Evolutionary conservation across 2,888 invertebrate species (phyloP).

Genomic region (Cylindroiulus punctatus): DNA sequence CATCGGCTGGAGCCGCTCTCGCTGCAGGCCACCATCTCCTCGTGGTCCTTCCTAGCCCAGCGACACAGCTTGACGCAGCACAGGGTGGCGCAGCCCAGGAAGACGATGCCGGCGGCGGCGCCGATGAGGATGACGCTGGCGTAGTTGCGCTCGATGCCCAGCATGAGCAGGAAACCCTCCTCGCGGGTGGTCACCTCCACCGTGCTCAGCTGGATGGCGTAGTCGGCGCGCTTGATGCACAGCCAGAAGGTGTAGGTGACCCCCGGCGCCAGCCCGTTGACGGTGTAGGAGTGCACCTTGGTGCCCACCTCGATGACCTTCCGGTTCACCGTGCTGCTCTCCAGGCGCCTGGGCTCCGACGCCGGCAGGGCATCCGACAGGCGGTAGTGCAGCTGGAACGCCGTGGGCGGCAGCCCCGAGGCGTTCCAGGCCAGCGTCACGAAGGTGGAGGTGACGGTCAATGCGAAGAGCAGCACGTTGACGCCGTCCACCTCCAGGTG

Average conservation of each 20-base stretch:
- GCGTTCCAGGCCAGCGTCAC: conserved; percentile 65
- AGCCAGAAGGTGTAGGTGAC: conserved; percentile 66
- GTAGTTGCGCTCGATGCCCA: conserved; percentile 61
- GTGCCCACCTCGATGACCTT: conserved; percentile 58
- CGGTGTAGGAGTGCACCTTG: conserved; percentile 64
- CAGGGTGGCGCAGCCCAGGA: conserved; percentile 59
- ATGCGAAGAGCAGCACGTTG: conserved; percentile 61
- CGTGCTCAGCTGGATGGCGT: conserved; percentile 63
- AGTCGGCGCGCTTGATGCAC: conserved; percentile 63
- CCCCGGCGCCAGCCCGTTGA: conserved; percentile 64
- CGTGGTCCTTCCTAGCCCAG: conserved; percentile 53
- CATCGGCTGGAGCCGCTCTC: conserved; percentile 55
- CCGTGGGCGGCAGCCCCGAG: conserved; percentile 61
- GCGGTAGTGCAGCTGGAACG: conserved; percentile 59
- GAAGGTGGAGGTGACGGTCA: conserved; percentile 63
- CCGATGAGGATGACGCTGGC: conserved; percentile 60
- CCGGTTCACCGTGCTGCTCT: background rate
- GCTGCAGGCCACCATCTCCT: conserved; percentile 56
- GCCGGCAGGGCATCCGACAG: background rate
- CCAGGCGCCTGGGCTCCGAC: conserved; percentile 53
- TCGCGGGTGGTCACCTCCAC: conserved; percentile 60
- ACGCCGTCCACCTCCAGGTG: conserved; percentile 59
- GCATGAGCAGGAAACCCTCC: conserved; percentile 60
- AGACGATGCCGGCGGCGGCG: conserved; percentile 58
- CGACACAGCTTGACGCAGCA: conserved; percentile 52